Conservation (phyloP, 2,113 vertebrate species). For the Triplophysa tibetana region DNA sequence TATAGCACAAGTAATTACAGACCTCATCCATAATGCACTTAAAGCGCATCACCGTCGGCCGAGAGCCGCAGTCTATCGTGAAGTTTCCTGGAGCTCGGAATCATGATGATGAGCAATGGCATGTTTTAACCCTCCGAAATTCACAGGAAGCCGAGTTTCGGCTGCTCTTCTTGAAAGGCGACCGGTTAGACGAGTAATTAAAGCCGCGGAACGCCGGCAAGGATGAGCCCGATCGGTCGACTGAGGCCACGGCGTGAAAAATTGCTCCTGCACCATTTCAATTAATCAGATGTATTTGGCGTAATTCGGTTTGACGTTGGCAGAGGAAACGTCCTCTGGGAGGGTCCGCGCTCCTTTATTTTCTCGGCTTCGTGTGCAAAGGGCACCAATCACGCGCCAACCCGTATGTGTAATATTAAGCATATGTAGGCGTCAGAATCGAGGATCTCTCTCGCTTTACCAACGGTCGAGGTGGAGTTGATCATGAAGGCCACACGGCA, state of each 20-base stretch:
- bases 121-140: slow-evolving; percentile 67
- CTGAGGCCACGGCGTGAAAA: slow-evolving; percentile 76
- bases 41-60: slow-evolving; percentile 66
- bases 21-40: slow-evolving; percentile 73
- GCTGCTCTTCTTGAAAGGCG: slow-evolving; percentile 76
- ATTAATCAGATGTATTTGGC: slow-evolving; percentile 81
- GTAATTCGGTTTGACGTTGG: slow-evolving; percentile 83
- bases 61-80: slow-evolving; percentile 67
- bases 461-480: slow-evolving; percentile 53
- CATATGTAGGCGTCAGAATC: background rate
- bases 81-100: slow-evolving; percentile 66
- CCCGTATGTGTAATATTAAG: slow-evolving; percentile 27
- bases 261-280: slow-evolving; percentile 77
- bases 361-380: slow-evolving; percentile 67
- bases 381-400: slow-evolving; percentile 66
- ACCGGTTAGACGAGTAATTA: slow-evolving; percentile 80
- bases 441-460: slow-evolving; percentile 5
- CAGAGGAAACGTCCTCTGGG: slow-evolving; percentile 77
- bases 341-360: slow-evolving; percentile 69
- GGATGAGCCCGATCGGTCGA: slow-evolving; percentile 72
- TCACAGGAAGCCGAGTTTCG: slow-evolving; percentile 68
- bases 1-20: slow-evolving; percentile 66
- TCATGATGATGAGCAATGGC: slow-evolving; percentile 75
- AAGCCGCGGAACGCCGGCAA: slow-evolving; percentile 72
- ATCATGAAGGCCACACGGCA: slow-evolving; percentile 82